Evolutionary conservation across 2,113 vertebrate species (phyloP), one percentile per base, ranked within the genome.

Genomic region (Nycticebus coucang): DNA sequence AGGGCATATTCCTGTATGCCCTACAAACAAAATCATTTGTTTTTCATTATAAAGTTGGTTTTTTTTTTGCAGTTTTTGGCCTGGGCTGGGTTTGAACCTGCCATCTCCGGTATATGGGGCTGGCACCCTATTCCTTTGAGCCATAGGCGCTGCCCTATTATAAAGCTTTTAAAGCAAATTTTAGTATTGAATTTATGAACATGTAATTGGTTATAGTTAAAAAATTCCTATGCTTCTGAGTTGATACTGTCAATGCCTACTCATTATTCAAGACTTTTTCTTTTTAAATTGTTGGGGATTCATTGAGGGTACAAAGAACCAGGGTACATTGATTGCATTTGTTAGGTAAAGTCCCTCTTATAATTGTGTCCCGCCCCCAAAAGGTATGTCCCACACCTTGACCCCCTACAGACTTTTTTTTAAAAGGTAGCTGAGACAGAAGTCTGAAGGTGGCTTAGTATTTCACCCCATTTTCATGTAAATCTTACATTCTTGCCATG

Each of bases 131-230:
- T 5, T 41, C 41, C 41, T 41, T 41, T 41, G 41, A 3, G 41
- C 41, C 41, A 41, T 41, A 41, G 41, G 41, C 41, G 41, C 41
- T 41, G 41, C 41, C 41, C 41, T 30, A 64, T 68, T 78, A 35
- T 85, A 53, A 77, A 10, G 0, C 10, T 74, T 87, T 78, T 87
- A 30, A 45, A 95, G 28, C 45, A 89, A 4, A 85, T 69, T 94
- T 59, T 89, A 91, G 69, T 86, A 80, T 80, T 69, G 4, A 15
- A 11, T 74, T 93, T 89, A 74, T 93, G 9, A 69, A 92, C 18
- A 69, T 53, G 7, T 26, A 57, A 71, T 75, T 84, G 35, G 4
- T 93, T 84, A 11, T 45, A 69, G 53, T 26, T 64, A 33, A 66
- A 91, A 91, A 64, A 92, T 78, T 81, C 12, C 22, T 82, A 15